Evolutionary conservation across 2,797 vertebrate species (phyloP).

Genomic region (Melanotaenia boesemani): DNA sequence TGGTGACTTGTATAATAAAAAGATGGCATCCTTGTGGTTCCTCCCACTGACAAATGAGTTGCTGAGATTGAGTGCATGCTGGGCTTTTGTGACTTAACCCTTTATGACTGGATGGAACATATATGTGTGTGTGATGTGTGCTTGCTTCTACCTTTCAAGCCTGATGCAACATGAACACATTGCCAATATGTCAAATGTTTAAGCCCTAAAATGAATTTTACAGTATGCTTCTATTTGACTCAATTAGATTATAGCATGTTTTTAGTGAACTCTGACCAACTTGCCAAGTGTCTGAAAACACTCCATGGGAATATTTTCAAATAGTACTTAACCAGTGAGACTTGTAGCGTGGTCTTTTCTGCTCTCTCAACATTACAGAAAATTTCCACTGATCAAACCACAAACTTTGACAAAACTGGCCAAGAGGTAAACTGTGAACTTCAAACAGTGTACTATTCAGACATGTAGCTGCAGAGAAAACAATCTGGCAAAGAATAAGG

Average conservation of each 20-base stretch:
- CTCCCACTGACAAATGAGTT: not conserved
- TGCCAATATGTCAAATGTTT: not conserved
- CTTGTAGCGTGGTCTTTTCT: not conserved
- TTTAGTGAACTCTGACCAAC: not conserved
- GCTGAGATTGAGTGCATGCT: not conserved
- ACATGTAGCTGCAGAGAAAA: too few species aligned
- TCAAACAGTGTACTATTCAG: not conserved
- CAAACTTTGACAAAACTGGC: not conserved
- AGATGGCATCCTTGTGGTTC: slow-evolving; percentile 10
- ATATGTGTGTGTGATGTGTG: not conserved
- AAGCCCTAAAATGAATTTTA: not conserved
- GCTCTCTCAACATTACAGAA: not conserved
- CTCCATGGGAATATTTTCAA: not conserved
- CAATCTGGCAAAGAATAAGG: too few species aligned
- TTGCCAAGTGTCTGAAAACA: not conserved
- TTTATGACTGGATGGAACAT: not conserved
- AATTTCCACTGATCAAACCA: not conserved
- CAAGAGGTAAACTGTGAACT: not conserved
- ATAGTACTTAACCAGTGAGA: not conserved
- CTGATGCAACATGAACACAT: not conserved
- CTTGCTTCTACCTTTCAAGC: not conserved
- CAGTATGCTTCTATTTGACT: not conserved
- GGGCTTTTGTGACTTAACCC: not conserved
- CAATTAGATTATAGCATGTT: not conserved
- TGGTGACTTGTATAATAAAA: slow-evolving; percentile 14